Evolutionary conservation across 2,888 invertebrate species (phyloP).

Genomic region (Adelognathus sp.): DNA sequence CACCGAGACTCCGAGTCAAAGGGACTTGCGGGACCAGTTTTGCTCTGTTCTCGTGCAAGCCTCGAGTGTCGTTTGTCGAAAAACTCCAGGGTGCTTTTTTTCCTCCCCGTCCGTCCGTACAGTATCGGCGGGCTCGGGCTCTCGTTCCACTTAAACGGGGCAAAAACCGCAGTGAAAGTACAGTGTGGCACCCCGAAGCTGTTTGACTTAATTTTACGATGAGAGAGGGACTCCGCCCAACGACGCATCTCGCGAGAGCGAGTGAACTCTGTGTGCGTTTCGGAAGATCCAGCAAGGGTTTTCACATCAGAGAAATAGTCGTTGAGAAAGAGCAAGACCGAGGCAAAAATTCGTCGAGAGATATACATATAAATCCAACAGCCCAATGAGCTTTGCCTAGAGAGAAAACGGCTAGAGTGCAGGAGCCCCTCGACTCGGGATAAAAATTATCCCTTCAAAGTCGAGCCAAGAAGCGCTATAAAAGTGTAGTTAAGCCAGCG

Average conservation of each 20-base stretch:
- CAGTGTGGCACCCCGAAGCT: conserved; percentile 71
- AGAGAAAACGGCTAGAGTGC: conserved; percentile 40
- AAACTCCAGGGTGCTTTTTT: conserved; percentile 16
- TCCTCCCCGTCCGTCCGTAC: conserved; percentile 18
- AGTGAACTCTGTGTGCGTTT: conserved; percentile 46
- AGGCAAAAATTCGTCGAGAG: conserved; percentile 47
- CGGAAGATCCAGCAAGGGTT: conserved; percentile 58
- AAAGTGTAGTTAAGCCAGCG: conserved; percentile 75
- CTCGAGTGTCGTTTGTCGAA: conserved; percentile 36
- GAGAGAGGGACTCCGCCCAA: conserved; percentile 57
- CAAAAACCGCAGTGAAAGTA: conserved; percentile 60
- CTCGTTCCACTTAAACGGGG: conserved; percentile 66
- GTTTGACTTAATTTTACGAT: conserved; percentile 79
- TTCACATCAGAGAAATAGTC: conserved; percentile 58
- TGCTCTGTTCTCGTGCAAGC: background rate
- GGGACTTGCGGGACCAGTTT: conserved; percentile 3
- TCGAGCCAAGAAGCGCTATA: conserved; percentile 73
- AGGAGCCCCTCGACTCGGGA: conserved; percentile 65
- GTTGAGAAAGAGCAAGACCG: conserved; percentile 41
- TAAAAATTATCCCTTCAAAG: conserved; percentile 79
- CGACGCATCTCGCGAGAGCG: conserved; percentile 21
- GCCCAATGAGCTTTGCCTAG: conserved; percentile 1
- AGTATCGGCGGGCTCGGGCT: conserved; percentile 32
- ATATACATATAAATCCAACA: conserved; percentile 10
- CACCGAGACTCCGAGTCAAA: conserved; percentile 24